These are phyloP conservation scores for Nephrotoma flavescens DNA, from an alignment of 2,888 invertebrate species.

Conservation along the genomic window DNA sequence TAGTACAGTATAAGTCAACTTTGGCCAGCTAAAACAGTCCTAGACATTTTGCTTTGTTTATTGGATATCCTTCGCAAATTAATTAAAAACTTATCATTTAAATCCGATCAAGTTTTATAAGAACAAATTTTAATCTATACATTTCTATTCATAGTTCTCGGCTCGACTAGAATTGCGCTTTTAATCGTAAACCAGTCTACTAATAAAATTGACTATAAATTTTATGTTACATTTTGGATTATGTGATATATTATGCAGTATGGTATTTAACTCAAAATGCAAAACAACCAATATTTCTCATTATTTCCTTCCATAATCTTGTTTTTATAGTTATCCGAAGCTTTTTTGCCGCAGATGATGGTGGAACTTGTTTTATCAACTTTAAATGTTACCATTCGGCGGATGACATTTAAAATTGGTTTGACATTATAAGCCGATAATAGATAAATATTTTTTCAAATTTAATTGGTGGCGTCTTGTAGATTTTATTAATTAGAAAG, in stretches of 20 bases:
- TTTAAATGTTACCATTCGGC: neutral
- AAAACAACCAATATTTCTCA: neutral
- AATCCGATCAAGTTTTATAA: too few species aligned
- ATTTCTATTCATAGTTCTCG: too few species aligned
- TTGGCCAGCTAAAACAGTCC: neutral
- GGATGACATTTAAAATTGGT: neutral
- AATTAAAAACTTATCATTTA: too few species aligned
- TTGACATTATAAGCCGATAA: neutral
- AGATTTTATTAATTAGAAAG: neutral
- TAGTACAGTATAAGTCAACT: too few species aligned
- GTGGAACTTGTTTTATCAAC: neutral
- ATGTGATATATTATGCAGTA: neutral
- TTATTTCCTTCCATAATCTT: neutral
- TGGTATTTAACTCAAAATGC: neutral
- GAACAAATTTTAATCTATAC: too few species aligned
- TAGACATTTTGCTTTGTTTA: neutral
- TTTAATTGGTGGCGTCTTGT: neutral
- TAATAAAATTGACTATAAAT: neutral
- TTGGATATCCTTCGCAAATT: neutral
- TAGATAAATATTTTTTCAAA: neutral
- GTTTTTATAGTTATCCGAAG: neutral
- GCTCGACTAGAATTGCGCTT: too few species aligned
- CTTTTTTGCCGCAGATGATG: neutral
- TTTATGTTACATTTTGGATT: neutral
- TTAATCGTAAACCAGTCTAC: neutral